phyloP scores from a whole-genome alignment of 2,888 invertebrate species.

The Mesorhabditis spiculigera region DNA sequence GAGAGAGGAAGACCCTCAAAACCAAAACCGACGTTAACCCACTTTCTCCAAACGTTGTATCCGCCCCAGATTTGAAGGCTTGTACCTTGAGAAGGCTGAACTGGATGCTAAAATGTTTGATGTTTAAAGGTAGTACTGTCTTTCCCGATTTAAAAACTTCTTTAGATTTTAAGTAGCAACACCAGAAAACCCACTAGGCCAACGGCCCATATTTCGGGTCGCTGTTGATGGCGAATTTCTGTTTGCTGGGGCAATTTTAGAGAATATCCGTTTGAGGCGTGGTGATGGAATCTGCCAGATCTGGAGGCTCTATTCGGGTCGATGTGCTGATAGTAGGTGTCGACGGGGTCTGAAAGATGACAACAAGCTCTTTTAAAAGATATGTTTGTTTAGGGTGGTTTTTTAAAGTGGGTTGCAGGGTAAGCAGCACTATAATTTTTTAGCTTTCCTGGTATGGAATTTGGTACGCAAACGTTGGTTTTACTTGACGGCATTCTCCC shows the following conservation, averaged over 20 bases:
- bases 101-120: slow-evolving; percentile 20
- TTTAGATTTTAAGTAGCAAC: slow-evolving; percentile 1
- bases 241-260: slow-evolving; percentile 33
- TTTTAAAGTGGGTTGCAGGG: too few relatives aligned
- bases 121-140: background rate
- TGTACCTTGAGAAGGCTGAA: slow-evolving; percentile 28
- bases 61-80: slow-evolving; percentile 31
- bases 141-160: background rate
- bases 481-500: too few relatives aligned
- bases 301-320: slow-evolving; percentile 11
- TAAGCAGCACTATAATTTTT: too few relatives aligned
- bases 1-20: too few relatives aligned
- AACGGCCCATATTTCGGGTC: slow-evolving; percentile 21
- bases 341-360: slow-evolving; percentile 8
- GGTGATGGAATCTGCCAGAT: slow-evolving; percentile 20
- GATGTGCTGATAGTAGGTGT: slow-evolving; percentile 13
- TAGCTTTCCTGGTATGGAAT: too few relatives aligned
- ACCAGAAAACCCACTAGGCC: slow-evolving; percentile 24
- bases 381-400: background rate
- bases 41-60: too few relatives aligned
- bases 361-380: too few relatives aligned
- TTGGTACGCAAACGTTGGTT: too few relatives aligned
- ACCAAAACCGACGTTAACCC: too few relatives aligned
- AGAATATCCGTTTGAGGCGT: slow-evolving; percentile 17
- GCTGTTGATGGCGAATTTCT: slow-evolving; percentile 32